Evolutionary conservation across 2,113 vertebrate species (phyloP).

Genomic region (Octodon degus): DNA sequence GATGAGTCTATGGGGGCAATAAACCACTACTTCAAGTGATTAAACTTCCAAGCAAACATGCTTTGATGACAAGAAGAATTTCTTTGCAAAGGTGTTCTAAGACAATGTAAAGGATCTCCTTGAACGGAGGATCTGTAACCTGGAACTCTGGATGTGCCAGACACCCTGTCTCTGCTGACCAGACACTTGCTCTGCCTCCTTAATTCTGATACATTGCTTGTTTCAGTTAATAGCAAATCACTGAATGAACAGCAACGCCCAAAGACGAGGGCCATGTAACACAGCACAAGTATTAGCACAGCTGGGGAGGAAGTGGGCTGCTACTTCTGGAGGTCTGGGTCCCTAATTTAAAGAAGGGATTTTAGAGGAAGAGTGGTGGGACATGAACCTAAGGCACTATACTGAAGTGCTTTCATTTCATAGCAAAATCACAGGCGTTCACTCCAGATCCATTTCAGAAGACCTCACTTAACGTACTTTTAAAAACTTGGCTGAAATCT

Average conservation of each 20-base stretch:
- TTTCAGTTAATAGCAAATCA: not conserved
- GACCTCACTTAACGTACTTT: not conserved
- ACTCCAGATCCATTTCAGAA: not conserved
- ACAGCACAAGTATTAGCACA: not conserved
- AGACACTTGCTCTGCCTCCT: not conserved
- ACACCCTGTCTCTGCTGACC: not conserved
- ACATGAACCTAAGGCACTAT: not conserved
- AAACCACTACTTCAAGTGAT: conserved; percentile 85
- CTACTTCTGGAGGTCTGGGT: not conserved
- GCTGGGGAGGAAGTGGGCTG: not conserved
- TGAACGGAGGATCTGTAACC: conserved; percentile 59
- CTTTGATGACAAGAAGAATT: conserved; percentile 84
- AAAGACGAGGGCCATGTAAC: not conserved
- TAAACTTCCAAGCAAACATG: conserved; percentile 80
- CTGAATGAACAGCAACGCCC: not conserved
- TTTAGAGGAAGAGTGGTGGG: not conserved
- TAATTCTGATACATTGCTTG: not conserved
- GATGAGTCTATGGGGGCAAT: conserved; percentile 83
- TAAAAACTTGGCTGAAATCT: not conserved
- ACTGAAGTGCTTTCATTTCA: not conserved
- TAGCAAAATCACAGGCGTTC: not conserved
- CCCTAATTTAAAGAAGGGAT: not conserved
- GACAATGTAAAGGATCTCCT: conserved; percentile 58
- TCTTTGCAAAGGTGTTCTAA: conserved; percentile 57
- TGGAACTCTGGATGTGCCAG: not conserved